Evolutionary conservation across 1,140 invertebrate species (phyloP), one percentile per base, ranked within the genome.

Genomic region (Plodia interpunctella): DNA sequence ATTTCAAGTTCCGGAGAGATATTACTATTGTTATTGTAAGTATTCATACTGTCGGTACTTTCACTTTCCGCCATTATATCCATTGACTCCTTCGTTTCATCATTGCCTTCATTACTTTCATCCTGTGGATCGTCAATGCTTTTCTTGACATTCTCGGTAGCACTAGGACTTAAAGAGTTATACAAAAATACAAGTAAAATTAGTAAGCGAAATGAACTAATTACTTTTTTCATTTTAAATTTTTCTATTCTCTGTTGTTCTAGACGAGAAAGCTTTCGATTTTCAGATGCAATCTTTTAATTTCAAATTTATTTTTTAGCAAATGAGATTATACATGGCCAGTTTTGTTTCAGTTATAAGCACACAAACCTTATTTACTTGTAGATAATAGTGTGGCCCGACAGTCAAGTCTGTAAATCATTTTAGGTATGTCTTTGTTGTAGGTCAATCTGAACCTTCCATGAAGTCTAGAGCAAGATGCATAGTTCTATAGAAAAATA

Each of bases 71-170:
- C 60, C 8, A 73, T 60, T 53, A 87, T 79, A 20, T 78, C 79
- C 61, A 87, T 32, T 21, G 78, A 73, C 44, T 78, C 76, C 63
- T 83, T 80, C 18, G 63, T 55, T 11, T 83, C 81, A 17, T 86
- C 80, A 50, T 62, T 72, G 15, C 80, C 81, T 28, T 68, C 76
- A 52, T 63, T 76, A 51, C 38, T 44, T 15, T 86, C 77, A n/a
- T 87, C 80, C 59, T 66, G 67, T 38, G 62, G 72, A 32, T 83
- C 77, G 52, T 85, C 76, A 20, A 79, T 68, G 57, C 78, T 86
- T 65, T 86, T 86, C 54, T 86, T 87, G n/a, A 77, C 77, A 75
- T 78, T 80, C 68, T 76, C 76, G 62, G 28, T 50, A 65, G 50
- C 65, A 68, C 53, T 55, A 49, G 38, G 59, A 9, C 54, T 51